Evolutionary conservation across 2,888 invertebrate genomes (phyloP), one percentile per base, ranked within the genome.

Genomic region (Isoperla grammatica): DNA sequence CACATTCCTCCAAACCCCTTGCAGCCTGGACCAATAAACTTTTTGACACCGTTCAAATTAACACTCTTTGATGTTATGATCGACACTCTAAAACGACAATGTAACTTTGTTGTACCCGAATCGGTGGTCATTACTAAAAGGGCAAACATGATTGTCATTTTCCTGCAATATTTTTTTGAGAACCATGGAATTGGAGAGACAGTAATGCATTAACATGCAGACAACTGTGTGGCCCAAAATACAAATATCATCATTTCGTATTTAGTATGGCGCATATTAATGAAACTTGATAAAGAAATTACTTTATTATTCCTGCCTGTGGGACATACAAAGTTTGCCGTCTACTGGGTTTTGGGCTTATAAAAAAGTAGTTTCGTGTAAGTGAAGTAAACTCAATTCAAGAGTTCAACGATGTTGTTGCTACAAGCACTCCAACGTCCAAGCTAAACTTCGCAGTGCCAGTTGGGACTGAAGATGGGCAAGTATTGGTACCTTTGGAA

Each of bases 161-260:
- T 29, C 29, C 29, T 29, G 29, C 29, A 29, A 6, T 29, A 29
- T 29, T 29, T 6, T n/a, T 29, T 29, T 20, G 35, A 46, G 9
- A 43, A 53, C 8, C 37, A 46, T 39, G 56, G 29, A 15, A 17
- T 40, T 37, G 61, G 61, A 23, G 63, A 59, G 48, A 23, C 49
- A n/a, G 11, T 15, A 12, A 53, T 61, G 42, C 13, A 29, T 23
- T 19, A 59, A 12, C 64, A 63, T 49, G 61, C 60, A 2, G 64
- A 65, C 37, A 65, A 63, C 40, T 64, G 63, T 61, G 50, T 55
- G 5, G 64, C 43, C 11, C 63, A 65, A 23, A 65, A 65, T 46
- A 65, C 61, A 57, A 63, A 61, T 46, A 60, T 49, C 17, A 61
- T 59, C n/a, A 19, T 61, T 2, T 56, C 45, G 2, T 63, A 50